These are phyloP conservation scores for Crenichthys baileyi DNA, from an alignment of 2,797 vertebrate genomes.

Conservation along the genomic window DNA sequence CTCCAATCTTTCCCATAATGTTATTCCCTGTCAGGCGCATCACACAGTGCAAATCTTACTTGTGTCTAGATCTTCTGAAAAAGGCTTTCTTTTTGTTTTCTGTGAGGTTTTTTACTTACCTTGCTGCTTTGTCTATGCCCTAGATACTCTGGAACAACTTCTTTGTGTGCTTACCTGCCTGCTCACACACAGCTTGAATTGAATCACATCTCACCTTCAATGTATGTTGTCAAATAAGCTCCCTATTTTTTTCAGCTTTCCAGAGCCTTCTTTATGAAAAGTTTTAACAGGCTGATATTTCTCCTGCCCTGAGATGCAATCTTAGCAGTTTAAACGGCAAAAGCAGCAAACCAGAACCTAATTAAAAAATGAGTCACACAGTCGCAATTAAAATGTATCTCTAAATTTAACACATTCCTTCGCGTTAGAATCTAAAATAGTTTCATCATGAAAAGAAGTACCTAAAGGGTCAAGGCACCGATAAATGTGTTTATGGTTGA, in stretches of 20 bases:
- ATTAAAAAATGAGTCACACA: background rate
- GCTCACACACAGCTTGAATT: background rate
- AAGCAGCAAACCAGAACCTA: background rate
- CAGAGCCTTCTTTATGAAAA: background rate
- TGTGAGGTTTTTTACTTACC: conserved; percentile 8
- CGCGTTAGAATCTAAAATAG: background rate
- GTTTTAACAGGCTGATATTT: background rate
- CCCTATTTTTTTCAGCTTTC: background rate
- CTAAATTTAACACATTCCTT: background rate
- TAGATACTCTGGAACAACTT: conserved; percentile 2
- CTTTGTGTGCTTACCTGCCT: background rate
- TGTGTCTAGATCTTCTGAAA: conserved; percentile 2
- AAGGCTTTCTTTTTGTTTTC: conserved; percentile 3
- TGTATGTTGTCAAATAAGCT: conserved; percentile 2
- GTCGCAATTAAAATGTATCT: too few species aligned
- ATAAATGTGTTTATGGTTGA: background rate
- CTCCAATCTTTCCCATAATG: background rate
- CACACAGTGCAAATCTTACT: background rate
- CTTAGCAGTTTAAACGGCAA: background rate
- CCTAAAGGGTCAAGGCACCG: background rate
- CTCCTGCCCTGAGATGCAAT: background rate
- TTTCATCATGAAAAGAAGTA: background rate
- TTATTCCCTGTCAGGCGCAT: background rate
- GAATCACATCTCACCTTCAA: background rate
- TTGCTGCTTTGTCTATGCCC: conserved; percentile 4